Conservation (phyloP, 2,888 invertebrate species). For the Cremastinae sp. region DNA sequence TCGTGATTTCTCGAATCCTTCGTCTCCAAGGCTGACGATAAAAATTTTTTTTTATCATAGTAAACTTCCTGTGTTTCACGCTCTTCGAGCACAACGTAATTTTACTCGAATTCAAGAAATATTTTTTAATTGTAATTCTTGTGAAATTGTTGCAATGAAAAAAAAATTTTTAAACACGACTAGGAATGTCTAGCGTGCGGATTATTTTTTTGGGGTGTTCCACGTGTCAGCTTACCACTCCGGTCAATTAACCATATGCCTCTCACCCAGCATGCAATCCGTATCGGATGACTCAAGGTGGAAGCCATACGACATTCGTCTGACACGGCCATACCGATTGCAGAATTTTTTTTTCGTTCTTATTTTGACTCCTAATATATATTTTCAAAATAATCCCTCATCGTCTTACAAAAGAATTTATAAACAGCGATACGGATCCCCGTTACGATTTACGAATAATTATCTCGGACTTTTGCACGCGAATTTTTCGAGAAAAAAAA, state of each 20-base stretch:
- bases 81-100: too few species aligned
- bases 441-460: too few species aligned
- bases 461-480: background rate
- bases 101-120: too few species aligned
- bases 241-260: slow-evolving; percentile 65
- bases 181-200: slow-evolving; percentile 4
- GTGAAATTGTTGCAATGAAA: background rate
- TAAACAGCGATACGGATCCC: too few species aligned
- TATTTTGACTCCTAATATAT: background rate
- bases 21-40: too few species aligned
- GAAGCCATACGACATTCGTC: slow-evolving; percentile 60
- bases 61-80: too few species aligned
- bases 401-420: background rate
- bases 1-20: too few species aligned
- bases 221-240: slow-evolving; percentile 59
- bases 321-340: slow-evolving; percentile 27
- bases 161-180: background rate
- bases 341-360: slow-evolving; percentile 8
- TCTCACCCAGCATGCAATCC: slow-evolving; percentile 59
- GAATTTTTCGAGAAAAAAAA: background rate
- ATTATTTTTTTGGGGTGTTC: slow-evolving; percentile 39
- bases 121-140: background rate
- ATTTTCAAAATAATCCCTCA: background rate
- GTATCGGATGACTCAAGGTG: slow-evolving; percentile 65
- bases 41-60: too few species aligned